Evolutionary conservation across 2,113 vertebrate species (phyloP).

Genomic region (Euleptes europaea): DNA sequence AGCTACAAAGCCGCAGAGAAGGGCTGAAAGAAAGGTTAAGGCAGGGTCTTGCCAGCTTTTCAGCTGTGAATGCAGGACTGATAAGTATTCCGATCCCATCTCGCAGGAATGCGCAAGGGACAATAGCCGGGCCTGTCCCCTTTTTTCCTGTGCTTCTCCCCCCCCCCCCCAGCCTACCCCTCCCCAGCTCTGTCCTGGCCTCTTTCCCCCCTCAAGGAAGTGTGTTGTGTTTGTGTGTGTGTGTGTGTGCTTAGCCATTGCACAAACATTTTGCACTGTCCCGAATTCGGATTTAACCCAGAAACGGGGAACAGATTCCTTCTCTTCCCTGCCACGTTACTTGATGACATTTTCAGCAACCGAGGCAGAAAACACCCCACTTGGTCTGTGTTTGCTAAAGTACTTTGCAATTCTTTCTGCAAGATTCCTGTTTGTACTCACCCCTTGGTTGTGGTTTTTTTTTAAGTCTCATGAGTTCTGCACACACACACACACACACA

Average conservation of each 20-base stretch:
- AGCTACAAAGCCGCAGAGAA: background rate
- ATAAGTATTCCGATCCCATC: constrained; percentile 24
- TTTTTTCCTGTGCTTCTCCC: background rate
- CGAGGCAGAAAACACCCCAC: background rate
- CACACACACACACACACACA: background rate
- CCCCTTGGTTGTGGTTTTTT: no score
- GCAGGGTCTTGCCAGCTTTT: constrained; percentile 21
- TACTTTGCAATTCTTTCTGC: background rate
- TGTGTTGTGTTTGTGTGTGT: background rate
- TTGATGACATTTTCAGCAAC: background rate
- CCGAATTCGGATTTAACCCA: background rate
- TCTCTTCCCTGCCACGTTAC: background rate
- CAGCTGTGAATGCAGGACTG: constrained; percentile 21
- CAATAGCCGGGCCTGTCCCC: background rate
- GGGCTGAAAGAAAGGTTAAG: constrained; percentile 22
- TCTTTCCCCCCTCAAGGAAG: background rate
- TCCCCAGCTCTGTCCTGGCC: background rate
- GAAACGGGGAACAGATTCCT: no score
- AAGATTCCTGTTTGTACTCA: background rate
- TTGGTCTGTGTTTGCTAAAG: background rate
- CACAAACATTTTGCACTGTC: no score
- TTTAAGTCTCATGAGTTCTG: no score
- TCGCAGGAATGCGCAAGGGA: constrained; percentile 13
- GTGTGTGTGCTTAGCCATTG: background rate
- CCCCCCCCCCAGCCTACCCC: no score